Conservation (phyloP, 2,888 invertebrate genomes). For the Lacanobia oleracea region DNA sequence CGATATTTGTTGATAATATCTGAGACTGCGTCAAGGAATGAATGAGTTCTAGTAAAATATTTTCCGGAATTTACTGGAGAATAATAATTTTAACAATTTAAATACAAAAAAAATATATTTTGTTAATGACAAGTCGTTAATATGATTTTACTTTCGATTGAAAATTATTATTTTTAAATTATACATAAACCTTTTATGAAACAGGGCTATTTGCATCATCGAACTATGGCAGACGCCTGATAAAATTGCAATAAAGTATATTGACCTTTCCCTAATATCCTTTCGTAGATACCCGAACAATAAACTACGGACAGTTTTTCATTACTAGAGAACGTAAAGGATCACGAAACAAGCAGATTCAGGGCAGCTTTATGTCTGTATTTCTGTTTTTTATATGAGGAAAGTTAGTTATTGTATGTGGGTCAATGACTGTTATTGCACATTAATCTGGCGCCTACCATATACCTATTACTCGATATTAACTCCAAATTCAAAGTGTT, state of each 20-base stretch:
- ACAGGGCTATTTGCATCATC: slow-evolving; percentile 14
- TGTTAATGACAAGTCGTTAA: not conserved
- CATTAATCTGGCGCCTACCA: no score
- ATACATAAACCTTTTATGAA: not conserved
- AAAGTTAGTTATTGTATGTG: no score
- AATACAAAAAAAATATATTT: not conserved
- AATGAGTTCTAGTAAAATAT: not conserved
- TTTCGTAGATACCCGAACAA: no score
- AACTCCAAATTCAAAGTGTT: not conserved
- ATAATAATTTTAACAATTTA: not conserved
- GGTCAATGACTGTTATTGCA: no score
- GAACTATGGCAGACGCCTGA: not conserved
- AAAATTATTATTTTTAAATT: slow-evolving; percentile 5
- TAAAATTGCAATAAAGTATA: no score
- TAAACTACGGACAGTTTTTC: no score
- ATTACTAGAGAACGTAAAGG: no score
- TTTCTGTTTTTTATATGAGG: no score
- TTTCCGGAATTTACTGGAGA: not conserved
- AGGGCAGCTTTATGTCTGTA: no score
- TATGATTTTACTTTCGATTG: not conserved
- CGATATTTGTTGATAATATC: not conserved
- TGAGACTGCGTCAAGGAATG: not conserved
- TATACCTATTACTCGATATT: not conserved
- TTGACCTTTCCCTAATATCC: no score
- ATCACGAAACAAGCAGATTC: no score